Percentiles rank a stretch among this genome's conserved stretches.
Conservation (phyloP, 2,797 vertebrate genomes). For the Uromys caudimaculatus region DNA sequence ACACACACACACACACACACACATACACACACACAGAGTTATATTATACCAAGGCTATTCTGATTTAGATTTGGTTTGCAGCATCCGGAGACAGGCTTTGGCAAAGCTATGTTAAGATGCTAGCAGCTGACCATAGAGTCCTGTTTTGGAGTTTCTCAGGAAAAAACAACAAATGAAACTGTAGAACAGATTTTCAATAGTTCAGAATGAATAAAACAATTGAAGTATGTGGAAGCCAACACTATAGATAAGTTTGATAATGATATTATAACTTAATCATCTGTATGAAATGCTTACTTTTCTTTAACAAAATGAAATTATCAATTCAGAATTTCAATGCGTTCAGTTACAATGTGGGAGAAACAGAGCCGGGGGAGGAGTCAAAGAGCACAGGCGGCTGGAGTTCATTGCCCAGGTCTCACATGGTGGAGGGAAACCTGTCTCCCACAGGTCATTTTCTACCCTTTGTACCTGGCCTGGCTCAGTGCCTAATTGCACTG, state of each 20-base stretch:
- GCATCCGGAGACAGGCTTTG: neutral
- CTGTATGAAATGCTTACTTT: neutral
- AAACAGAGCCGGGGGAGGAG: neutral
- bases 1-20: neutral
- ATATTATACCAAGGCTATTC: neutral
- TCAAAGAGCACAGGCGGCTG: neutral
- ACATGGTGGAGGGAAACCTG: neutral
- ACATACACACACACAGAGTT: neutral
- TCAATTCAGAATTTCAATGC: neutral
- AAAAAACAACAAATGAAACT: slow-evolving; percentile 60
- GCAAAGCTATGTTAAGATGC: neutral
- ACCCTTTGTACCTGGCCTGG: neutral
- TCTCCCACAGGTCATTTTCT: neutral
- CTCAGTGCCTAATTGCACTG: neutral
- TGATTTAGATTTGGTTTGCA: slow-evolving; percentile 58
- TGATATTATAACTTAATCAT: neutral
- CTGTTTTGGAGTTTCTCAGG: slow-evolving; percentile 23
- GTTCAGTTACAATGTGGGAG: neutral
- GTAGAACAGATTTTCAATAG: slow-evolving; percentile 53
- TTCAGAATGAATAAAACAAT: neutral
- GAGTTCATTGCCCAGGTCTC: neutral
- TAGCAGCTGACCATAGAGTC: slow-evolving; percentile 29
- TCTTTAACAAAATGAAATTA: slow-evolving; percentile 13
- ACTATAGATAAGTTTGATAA: neutral
- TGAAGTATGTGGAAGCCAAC: neutral